Conservation (phyloP, 2,888 invertebrate species). For the Archaeoteleia sp. region DNA sequence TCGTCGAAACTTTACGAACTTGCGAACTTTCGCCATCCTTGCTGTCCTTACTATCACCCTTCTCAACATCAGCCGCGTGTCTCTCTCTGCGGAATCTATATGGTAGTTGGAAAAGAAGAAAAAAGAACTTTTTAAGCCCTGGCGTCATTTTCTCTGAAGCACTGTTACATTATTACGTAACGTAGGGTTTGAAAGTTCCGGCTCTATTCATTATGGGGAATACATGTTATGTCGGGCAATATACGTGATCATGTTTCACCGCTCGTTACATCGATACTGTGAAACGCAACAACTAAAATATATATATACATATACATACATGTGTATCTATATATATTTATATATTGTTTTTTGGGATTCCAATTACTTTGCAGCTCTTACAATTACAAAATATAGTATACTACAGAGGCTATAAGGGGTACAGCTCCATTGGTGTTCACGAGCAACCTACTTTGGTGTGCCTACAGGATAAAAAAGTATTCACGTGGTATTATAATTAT, state of each 20-base stretch:
- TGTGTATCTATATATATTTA: constrained; percentile 25
- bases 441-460: constrained; percentile 74
- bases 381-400: constrained; percentile 56
- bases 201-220: constrained; percentile 30
- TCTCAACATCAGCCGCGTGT: constrained; percentile 79
- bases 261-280: constrained; percentile 16
- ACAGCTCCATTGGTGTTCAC: constrained; percentile 73
- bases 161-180: constrained; percentile 29
- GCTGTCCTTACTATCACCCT: constrained; percentile 77
- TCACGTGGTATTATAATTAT: constrained; percentile 45
- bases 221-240: constrained; percentile 30
- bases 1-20: constrained; percentile 77
- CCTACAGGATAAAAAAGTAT: constrained; percentile 69
- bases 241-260: constrained; percentile 16
- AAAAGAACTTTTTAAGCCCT: constrained; percentile 38
- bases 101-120: constrained; percentile 35
- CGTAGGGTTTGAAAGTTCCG: constrained; percentile 16
- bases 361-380: constrained; percentile 50
- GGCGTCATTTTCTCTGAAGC: neutral
- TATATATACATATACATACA: constrained; percentile 29
- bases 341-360: constrained; percentile 34
- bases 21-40: constrained; percentile 76
- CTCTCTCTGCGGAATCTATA: constrained; percentile 71
- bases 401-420: constrained; percentile 65
- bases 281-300: constrained; percentile 34